Evolutionary conservation across 2,888 invertebrate genomes (phyloP).

Genomic region (Allophyes oxyacanthae): DNA sequence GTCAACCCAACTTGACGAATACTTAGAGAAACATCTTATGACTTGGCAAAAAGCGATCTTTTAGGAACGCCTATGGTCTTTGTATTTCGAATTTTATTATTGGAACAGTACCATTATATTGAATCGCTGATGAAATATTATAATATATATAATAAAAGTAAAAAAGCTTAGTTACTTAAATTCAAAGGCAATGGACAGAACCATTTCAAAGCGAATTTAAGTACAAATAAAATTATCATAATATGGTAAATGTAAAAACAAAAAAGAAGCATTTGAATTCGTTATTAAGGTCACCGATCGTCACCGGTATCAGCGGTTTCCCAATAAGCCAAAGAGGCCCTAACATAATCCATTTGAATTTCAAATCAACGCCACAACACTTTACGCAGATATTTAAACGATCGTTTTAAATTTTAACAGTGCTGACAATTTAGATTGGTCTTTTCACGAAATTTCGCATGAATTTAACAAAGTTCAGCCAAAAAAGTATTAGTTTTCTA

Average conservation of each 20-base stretch:
- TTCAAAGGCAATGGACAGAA: no score
- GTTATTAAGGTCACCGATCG: conserved; percentile 52
- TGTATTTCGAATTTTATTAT: not conserved
- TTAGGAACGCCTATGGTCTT: conserved; percentile 8
- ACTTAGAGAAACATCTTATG: conserved; percentile 65
- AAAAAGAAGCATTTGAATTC: conserved; percentile 35
- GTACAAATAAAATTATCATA: not conserved
- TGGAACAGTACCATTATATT: not conserved
- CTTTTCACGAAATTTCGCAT: conserved; percentile 6
- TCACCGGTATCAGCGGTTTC: conserved; percentile 54
- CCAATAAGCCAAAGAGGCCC: conserved; percentile 63
- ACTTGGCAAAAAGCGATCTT: conserved; percentile 27
- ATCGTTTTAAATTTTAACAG: conserved; percentile 41
- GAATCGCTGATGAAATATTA: conserved; percentile 9
- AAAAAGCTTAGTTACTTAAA: no score
- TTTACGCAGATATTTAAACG: conserved; percentile 58
- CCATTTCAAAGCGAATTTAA: not conserved
- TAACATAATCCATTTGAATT: conserved; percentile 66
- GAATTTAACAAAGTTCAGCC: conserved; percentile 6
- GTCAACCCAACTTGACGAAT: conserved; percentile 71
- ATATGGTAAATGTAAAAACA: conserved; percentile 32
- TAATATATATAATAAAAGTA: no score
- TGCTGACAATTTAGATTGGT: conserved; percentile 6
- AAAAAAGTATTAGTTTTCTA: no score
- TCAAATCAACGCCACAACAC: conserved; percentile 62